Conservation (phyloP, 2,113 vertebrate species). For the Amblyopsis rosae region DNA sequence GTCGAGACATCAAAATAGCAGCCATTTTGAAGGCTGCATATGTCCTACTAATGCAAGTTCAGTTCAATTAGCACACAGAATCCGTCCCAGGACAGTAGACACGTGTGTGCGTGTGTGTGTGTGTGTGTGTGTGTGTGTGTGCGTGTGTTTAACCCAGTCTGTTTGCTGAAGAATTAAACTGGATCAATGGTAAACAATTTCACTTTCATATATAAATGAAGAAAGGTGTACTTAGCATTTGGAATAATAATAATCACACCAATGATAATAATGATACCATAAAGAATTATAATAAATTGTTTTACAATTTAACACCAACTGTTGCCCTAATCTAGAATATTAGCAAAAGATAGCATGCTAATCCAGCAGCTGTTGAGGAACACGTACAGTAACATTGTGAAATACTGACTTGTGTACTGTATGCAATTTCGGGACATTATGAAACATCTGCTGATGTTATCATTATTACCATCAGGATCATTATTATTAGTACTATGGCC, state of each 20-base stretch:
- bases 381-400: constrained; percentile 45
- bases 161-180: constrained; percentile 51
- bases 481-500: constrained; percentile 64
- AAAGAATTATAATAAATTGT: constrained; percentile 56
- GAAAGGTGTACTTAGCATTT: constrained; percentile 45
- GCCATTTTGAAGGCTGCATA: constrained; percentile 46
- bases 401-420: constrained; percentile 27
- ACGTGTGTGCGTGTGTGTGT: neutral
- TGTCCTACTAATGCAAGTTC: constrained; percentile 43
- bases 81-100: constrained; percentile 15
- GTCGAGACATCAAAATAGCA: constrained; percentile 51
- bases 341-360: constrained; percentile 23
- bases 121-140: neutral
- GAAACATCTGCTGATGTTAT: constrained; percentile 36
- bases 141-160: constrained; percentile 2
- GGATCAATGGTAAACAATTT: constrained; percentile 63
- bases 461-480: constrained; percentile 53
- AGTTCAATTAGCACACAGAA: constrained; percentile 31
- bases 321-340: constrained; percentile 14
- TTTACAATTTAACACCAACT: constrained; percentile 33
- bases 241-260: constrained; percentile 48
- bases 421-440: constrained; percentile 19
- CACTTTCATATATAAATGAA: constrained; percentile 69
- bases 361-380: constrained; percentile 29
- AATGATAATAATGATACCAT: constrained; percentile 68